Percentiles rank a stretch among this genome's conserved stretches.
These are phyloP conservation scores for Cactoblastis cactorum DNA, from an alignment of 2,888 invertebrate species.

Conservation along the genomic window DNA sequence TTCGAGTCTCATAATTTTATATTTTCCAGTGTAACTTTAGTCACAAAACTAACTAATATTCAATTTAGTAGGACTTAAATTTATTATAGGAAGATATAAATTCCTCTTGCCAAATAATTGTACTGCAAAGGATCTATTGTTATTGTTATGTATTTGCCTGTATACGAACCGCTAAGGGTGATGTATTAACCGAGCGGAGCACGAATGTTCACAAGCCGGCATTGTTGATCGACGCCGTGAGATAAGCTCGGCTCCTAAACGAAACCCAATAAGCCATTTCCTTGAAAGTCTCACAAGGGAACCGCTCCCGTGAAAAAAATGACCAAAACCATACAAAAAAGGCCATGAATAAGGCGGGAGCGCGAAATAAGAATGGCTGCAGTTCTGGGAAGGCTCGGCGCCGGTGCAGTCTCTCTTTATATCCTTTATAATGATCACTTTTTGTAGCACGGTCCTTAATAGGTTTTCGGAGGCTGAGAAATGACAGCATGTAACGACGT, in stretches of 20 bases:
- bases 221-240: constrained; percentile 54
- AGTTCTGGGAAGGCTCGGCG: constrained; percentile 75
- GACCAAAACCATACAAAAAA: constrained; percentile 63
- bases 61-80: no score
- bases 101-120: no score
- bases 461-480: constrained; percentile 67
- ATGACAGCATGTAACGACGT: constrained; percentile 36
- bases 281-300: constrained; percentile 71
- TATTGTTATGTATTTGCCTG: background rate
- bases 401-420: constrained; percentile 74
- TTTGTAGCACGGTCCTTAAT: constrained; percentile 69
- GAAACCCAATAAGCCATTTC: constrained; percentile 77
- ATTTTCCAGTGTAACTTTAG: no score
- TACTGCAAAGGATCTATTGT: background rate
- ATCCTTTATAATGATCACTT: constrained; percentile 74
- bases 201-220: constrained; percentile 44
- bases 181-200: constrained; percentile 23
- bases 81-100: no score
- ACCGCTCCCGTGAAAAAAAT: constrained; percentile 70
- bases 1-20: no score
- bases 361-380: constrained; percentile 76
- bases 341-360: constrained; percentile 72
- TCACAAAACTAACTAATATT: no score
- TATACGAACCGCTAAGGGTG: background rate
- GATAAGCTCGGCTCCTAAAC: constrained; percentile 67